phyloP scores from a whole-genome alignment of 2,888 invertebrate genomes.

The Tortrix viridana region DNA sequence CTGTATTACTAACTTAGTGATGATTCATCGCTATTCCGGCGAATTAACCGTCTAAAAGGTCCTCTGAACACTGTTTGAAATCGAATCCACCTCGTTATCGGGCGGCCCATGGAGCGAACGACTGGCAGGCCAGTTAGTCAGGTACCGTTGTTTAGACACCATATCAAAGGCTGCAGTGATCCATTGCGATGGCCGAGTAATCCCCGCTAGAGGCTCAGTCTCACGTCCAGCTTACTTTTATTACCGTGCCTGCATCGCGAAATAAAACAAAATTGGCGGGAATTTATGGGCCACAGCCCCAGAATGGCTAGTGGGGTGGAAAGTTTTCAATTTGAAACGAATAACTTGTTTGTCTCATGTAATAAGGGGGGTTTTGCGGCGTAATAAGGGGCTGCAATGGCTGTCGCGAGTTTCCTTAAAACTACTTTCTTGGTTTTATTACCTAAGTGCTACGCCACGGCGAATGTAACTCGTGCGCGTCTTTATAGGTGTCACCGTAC shows the following conservation, averaged over 20 bases:
- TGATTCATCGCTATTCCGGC: neutral
- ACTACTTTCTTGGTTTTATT: slow-evolving; percentile 83
- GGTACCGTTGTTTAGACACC: slow-evolving; percentile 74
- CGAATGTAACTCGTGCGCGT: slow-evolving; percentile 57
- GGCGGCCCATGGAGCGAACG: slow-evolving; percentile 15
- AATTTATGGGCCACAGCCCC: slow-evolving; percentile 81
- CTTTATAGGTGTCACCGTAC: slow-evolving; percentile 40
- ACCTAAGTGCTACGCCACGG: slow-evolving; percentile 74
- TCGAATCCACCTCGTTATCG: slow-evolving; percentile 14
- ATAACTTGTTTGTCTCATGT: slow-evolving; percentile 82
- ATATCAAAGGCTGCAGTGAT: slow-evolving; percentile 77
- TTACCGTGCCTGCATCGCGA: slow-evolving; percentile 81
- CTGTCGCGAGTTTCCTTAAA: slow-evolving; percentile 79
- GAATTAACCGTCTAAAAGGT: slow-evolving; percentile 5
- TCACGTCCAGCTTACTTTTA: slow-evolving; percentile 85
- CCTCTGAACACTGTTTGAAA: slow-evolving; percentile 9
- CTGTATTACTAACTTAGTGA: too few relatives aligned
- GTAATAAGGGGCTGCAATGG: slow-evolving; percentile 77
- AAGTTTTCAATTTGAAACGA: slow-evolving; percentile 84
- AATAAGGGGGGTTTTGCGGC: slow-evolving; percentile 79
- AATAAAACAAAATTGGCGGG: slow-evolving; percentile 84
- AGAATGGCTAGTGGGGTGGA: slow-evolving; percentile 80
- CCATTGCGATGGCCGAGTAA: slow-evolving; percentile 79
- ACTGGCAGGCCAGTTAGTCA: slow-evolving; percentile 58
- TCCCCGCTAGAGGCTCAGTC: slow-evolving; percentile 79